Evolutionary conservation across 2,797 vertebrate species (phyloP), one percentile per base, ranked within the genome.

Genomic region (Lepus oiostolus): DNA sequence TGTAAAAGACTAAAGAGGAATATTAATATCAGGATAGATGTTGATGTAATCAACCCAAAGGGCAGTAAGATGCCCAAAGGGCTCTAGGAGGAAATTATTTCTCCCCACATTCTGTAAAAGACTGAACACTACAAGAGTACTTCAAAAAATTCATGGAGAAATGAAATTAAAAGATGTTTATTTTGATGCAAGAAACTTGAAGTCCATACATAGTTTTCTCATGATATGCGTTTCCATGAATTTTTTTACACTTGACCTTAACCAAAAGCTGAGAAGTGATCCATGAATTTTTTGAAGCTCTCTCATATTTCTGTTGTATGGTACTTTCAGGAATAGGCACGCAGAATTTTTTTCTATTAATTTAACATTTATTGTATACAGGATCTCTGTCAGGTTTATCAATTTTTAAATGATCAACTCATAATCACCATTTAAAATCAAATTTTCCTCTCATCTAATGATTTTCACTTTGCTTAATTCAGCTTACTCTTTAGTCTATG

Each of bases 291-390:
- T 17, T 58, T 58, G 19, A 58, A 58, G 54, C 19, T 58, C 19
- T 58, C 19, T 58, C 11, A n/a, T 50, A 38, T 24, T 65, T 14
- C 13, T 42, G 26, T 67, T 58, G 7, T 7, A 42, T 79, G 38
- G 35, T 32, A 5, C 8, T 72, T 54, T 88, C 28, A 52, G 60
- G 47, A 67, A 92, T 30, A 38, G 67, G 42, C 8, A 47, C 42
- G 0, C 42, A 47, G 42, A 47, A 2, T 47, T 47, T 47, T 47
- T 47, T 47, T 47, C 76, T 89, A 96, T n/a, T 89, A 86, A 90
- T 88, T 96, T 76, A 77, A 85, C 47, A 6, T 95, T 95, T 93
- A 96, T 77, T 97, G 90, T 74, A 75, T 47, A 96, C 1, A 95
- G 50, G 47, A 79, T 71, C 70, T 93, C 93, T 90, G 42, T 95